Base-by-base conservation (phyloP, 2,113 vertebrate genomes). In the Ursus arctos region DNA sequence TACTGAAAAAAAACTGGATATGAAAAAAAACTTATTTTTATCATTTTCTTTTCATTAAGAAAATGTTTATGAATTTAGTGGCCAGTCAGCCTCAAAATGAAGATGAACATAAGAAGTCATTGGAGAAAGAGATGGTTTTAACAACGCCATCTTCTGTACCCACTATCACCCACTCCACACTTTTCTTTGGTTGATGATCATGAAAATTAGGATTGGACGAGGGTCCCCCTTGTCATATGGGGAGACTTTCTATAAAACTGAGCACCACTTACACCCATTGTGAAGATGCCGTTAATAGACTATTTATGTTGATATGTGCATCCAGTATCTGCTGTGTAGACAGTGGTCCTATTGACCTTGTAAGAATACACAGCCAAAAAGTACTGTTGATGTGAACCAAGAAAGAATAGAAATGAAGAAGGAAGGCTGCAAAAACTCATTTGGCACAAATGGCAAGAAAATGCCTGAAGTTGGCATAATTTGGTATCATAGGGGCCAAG, bases 41-140 rank as follows among this genome's bases (percentile, higher is more conserved):
- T 79, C 14, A 59, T 88, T 97, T 97, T 88, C 57, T 71, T 74
- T 95, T 82, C 59, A 76, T 94, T 40, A 86, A 81, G 76, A 65
- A 93, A 81, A 86, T 93, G 40, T 80, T 88, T 81, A 88, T 61
- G 81, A 65, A 57, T 69, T 86, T 83, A 40, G 31, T 91, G 82
- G 55, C 28, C 61, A n/a, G 4, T 93, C n/a, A 47, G 53, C 40
- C 31, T 95, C 53, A 79, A 55, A 77, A 74, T 82, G 26, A 85
- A 72, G 21, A 10, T 63, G 59, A 91, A 69, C 7, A 0, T 88
- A 69, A 65, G 14, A 79, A 77, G 16, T 22, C 55, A 33, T 13
- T 40, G 24, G 47, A 65, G 49, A 71, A 76, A 76, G 36, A 59
- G 69, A 40, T 59, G 5, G 61, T 89, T 87, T 96, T 79, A 69